Evolutionary conservation across 2,888 invertebrate species (phyloP).

Genomic region (Bimastos eiseni): DNA sequence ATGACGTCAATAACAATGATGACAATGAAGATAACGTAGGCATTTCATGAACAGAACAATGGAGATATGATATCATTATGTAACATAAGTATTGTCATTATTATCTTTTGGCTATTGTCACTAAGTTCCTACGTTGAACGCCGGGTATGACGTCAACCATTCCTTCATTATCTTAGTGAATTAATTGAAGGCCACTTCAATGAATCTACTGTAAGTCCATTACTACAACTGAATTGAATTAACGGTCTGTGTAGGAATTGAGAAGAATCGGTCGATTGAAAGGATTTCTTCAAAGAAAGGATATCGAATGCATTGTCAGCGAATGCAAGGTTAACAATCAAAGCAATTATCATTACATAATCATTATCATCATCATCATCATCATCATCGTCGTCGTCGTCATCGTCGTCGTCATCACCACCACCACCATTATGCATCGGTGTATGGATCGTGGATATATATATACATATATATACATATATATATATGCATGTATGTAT

Average conservation of each 20-base stretch:
- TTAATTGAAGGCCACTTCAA: no score
- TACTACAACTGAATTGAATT: neutral
- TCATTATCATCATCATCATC: no score
- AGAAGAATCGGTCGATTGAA: conserved; percentile 73
- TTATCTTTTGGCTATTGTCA: no score
- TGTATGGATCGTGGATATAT: no score
- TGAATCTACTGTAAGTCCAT: neutral
- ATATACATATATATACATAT: conserved; percentile 3
- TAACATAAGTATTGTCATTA: neutral
- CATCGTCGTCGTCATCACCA: no score
- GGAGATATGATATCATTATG: no score
- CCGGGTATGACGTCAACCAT: no score
- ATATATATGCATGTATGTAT: neutral
- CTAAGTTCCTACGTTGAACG: no score
- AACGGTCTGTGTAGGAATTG: neutral
- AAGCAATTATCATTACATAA: neutral
- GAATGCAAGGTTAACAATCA: neutral
- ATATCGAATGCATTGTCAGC: conserved; percentile 65
- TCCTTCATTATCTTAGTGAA: no score
- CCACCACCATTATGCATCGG: no score
- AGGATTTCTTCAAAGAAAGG: conserved; percentile 85
- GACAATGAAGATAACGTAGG: neutral
- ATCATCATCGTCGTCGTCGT: no score
- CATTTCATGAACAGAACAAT: no score
- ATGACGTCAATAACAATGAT: conserved; percentile 7